Base-by-base conservation (phyloP, 2,888 invertebrate species). In the Drosophila parthenogenetica region DNA sequence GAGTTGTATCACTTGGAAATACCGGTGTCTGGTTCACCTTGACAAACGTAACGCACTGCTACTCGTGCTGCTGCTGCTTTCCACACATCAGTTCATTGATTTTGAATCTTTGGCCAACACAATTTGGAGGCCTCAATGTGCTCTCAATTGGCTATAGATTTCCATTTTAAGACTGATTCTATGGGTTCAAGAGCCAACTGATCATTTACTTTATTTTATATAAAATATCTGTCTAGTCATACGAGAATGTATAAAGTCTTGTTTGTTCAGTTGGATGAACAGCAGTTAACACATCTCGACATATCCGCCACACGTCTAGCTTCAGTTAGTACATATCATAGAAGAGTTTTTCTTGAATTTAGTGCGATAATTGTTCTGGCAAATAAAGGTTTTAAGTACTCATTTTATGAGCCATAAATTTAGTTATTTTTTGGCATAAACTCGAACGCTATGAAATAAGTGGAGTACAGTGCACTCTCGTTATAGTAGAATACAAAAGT, bases 71-170 rank as follows among this genome's bases (percentile, higher is more conserved):
- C 7, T 29, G 8, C 48, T 54, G 69, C 74, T 80, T 80, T 80
- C 61, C 83, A 85, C 86, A 85, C 86, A 78, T 71, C 61, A 60
- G 57, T 78, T 66, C 79, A 73, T 61, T 53, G 55, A 46, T 66
- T 66, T 45, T 57, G 37, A 45, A 59, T 54, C 45, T 22, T 43
- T 46, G 29, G n/a, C 22, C 35, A 43, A 46, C 5, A 62, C 61
- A 64, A 63, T 72, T 68, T 61, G 37, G 55, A 72, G 61, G n/a
- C 51, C 49, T 48, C 8, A 16, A 25, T 45, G 35, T 69, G 58
- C 64, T 64, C 50, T 59, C 43, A 37, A 50, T 62, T 48, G 49
- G 4, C 19, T 43, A 40, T 42, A 14, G 37, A 50, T 69, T 61
- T 62, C 25, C 43, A 62, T 16, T 51, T 45, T 69, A 54, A 64